Conservation (phyloP, 1,140 invertebrate species). For the Temnothorax nylanderi region DNA sequence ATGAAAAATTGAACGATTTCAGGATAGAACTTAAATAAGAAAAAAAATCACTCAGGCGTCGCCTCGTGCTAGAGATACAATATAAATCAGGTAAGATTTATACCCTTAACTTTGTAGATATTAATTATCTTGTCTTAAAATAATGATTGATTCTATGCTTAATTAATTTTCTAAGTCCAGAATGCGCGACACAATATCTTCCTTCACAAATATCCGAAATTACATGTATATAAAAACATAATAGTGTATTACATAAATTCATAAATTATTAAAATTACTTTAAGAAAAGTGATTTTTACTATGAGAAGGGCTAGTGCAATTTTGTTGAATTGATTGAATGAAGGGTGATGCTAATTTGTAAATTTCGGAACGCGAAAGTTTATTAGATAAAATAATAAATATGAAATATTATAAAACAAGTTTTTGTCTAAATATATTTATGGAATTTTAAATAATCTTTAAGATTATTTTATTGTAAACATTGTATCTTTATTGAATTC, state of each 20-base stretch:
- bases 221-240: neutral
- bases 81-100: slow-evolving; percentile 56
- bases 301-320: neutral
- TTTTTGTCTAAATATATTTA: neutral
- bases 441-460: neutral
- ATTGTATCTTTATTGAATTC: neutral
- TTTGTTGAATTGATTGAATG: neutral
- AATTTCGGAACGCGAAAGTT: neutral
- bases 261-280: slow-evolving; percentile 18
- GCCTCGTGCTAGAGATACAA: slow-evolving; percentile 35
- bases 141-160: slow-evolving; percentile 20
- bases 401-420: neutral
- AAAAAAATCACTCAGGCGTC: slow-evolving; percentile 14
- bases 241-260: slow-evolving; percentile 1
- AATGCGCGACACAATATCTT: neutral
- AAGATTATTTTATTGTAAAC: neutral
- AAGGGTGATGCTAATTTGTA: neutral
- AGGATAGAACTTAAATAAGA: slow-evolving; percentile 27
- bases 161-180: slow-evolving; percentile 13
- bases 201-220: slow-evolving; percentile 17
- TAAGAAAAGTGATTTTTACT: neutral
- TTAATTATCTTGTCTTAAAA: slow-evolving; percentile 9
- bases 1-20: slow-evolving; percentile 19
- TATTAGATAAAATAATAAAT: neutral
- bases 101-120: slow-evolving; percentile 14